A percentile compares a stretch with the other conserved stretches of the same genome.
Evolutionary conservation across 1,140 invertebrate genomes (phyloP).

Genomic region (Lycorma delicatula): DNA sequence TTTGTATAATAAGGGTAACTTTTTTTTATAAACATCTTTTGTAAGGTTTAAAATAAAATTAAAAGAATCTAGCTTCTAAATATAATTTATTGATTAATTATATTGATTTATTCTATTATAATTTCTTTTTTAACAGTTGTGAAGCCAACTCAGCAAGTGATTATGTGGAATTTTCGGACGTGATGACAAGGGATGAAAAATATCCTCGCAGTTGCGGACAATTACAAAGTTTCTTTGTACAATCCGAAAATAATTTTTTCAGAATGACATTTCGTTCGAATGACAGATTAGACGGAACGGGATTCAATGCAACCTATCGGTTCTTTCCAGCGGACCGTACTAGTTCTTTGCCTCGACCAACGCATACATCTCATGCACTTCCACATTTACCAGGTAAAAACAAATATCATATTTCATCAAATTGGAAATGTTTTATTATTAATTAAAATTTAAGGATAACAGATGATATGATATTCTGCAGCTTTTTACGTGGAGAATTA

Average conservation of each 20-base stretch:
- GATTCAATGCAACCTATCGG: conserved; percentile 84
- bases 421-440: too few relatives aligned
- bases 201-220: conserved; percentile 80
- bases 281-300: conserved; percentile 81
- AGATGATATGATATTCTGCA: too few relatives aligned
- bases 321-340: conserved; percentile 49
- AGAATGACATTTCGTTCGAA: conserved; percentile 89
- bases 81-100: too few relatives aligned
- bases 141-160: conserved; percentile 78
- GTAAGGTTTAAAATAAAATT: too few relatives aligned
- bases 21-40: too few relatives aligned
- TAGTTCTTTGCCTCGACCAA: conserved; percentile 22
- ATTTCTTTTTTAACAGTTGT: conserved; percentile 55
- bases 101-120: too few relatives aligned
- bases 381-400: too few relatives aligned
- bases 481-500: too few relatives aligned
- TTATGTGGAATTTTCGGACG: conserved; percentile 93
- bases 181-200: conserved; percentile 73
- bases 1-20: too few relatives aligned
- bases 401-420: too few relatives aligned
- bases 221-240: conserved; percentile 39
- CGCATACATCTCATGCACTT: conserved; percentile 32
- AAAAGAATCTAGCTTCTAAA: too few relatives aligned
- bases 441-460: too few relatives aligned
- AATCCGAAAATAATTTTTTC: conserved; percentile 85